Evolutionary conservation across 2,113 vertebrate genomes (phyloP), one percentile per base, ranked within the genome.

Genomic region (Poeciliopsis prolifica): DNA sequence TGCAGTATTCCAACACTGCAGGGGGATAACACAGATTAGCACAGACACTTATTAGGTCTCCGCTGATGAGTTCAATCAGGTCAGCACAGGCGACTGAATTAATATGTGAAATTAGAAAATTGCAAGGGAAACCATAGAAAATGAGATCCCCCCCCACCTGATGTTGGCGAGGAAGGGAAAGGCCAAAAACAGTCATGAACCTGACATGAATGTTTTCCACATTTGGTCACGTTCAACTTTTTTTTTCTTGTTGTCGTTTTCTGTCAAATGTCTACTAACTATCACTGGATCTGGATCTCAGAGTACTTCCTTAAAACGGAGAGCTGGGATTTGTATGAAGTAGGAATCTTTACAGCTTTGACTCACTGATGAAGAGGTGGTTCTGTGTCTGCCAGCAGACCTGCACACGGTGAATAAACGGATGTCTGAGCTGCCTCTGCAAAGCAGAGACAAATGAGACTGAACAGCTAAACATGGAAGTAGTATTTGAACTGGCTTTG

Each of bases 301-400:
- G 74, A 77, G 66, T 33, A 7, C 80, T 54, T 73, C 80, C 60
- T 79, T 54, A 28, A 4, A 37, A 77, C 33, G 60, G 60, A 70
- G 7, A 4, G 1, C 63, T 30, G 63, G 64, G 61, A 37, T 40
- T 66, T 72, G 17, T 14, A 58, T 0, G 13, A 42, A 67, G 28
- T 22, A 13, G 40, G 9, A 9, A 42, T 5, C 40, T 31, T 15
- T 30, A 58, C 61, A 44, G 61, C 67, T 65, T 76, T 10, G 65
- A 96, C 96, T 97, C 95, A 97, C 96, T 96, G 93, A 98, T 96
- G 93, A 97, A 97, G 91, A 97, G 96, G 79, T 97, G 95, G 72
- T 82, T 90, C 90, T 95, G 95, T 69, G 96, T 96, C 94, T 98
- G 97, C 97, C 96, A 98, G 94, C 95, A 97, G 91, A 97, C 96